Percentiles rank a stretch among this genome's conserved stretches.
phyloP scores from a whole-genome alignment of 2,888 invertebrate genomes.

The Orthosia gracilis region DNA sequence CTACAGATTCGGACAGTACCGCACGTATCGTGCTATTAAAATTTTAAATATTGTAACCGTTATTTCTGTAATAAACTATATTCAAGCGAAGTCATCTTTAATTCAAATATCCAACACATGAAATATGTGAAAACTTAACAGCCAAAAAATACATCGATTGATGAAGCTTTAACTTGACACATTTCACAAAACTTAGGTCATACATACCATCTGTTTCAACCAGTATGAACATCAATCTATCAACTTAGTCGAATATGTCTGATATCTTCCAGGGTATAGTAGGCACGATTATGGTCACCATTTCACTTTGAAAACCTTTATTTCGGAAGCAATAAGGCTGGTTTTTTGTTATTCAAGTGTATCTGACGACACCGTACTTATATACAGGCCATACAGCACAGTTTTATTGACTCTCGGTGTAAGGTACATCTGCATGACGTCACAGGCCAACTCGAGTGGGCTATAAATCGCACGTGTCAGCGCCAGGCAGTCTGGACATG shows the following conservation, averaged over 20 bases:
- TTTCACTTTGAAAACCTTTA: background rate
- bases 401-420: constrained; percentile 1
- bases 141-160: background rate
- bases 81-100: too few species aligned
- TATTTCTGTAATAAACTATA: too few species aligned
- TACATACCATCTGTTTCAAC: background rate
- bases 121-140: constrained; percentile 4
- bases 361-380: background rate
- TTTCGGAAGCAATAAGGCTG: background rate
- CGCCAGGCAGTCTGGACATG: constrained; percentile 53
- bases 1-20: too few species aligned
- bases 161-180: background rate
- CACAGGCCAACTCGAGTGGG: constrained; percentile 36
- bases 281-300: background rate
- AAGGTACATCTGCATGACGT: constrained; percentile 35
- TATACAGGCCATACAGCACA: background rate
- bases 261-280: background rate
- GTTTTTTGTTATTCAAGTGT: background rate
- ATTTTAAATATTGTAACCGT: too few species aligned
- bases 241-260: constrained; percentile 7
- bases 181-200: constrained; percentile 2
- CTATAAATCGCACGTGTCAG: constrained; percentile 65
- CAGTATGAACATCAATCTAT: constrained; percentile 19
- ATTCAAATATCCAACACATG: too few species aligned
- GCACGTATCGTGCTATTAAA: too few species aligned